Percentiles rank a stretch among this genome's conserved stretches.
These are phyloP conservation scores for Cynodonichthys magdalenae DNA, from an alignment of 2,797 vertebrate species.

Conservation along the genomic window DNA sequence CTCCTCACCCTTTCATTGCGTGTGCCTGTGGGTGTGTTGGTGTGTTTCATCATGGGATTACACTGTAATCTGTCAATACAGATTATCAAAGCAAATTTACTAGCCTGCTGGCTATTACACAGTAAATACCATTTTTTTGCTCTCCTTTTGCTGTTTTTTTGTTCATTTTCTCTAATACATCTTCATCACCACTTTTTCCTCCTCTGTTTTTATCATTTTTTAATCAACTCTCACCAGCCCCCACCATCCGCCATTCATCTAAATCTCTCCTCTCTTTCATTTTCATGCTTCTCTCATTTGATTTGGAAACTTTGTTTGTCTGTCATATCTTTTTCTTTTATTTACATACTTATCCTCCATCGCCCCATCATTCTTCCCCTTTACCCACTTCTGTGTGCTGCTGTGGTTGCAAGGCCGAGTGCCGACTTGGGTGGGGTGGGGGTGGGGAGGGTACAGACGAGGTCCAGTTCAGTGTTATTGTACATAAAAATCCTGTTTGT, in stretches of 20 bases:
- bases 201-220: neutral
- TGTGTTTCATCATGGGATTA: conserved; percentile 52
- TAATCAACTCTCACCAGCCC: neutral
- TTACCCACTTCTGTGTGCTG: conserved; percentile 17
- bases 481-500: conserved; percentile 5
- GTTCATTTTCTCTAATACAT: neutral
- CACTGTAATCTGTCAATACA: conserved; percentile 52
- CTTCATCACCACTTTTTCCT: neutral
- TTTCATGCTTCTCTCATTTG: conserved; percentile 11
- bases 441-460: conserved; percentile 25
- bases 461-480: conserved; percentile 18
- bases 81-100: conserved; percentile 46
- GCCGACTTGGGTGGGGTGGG: conserved; percentile 33
- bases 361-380: conserved; percentile 19
- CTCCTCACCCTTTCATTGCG: conserved; percentile 21
- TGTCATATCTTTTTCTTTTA: conserved; percentile 26
- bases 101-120: conserved; percentile 26
- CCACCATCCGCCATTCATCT: conserved; percentile 15
- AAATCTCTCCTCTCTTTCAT: conserved; percentile 7
- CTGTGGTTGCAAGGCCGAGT: conserved; percentile 46
- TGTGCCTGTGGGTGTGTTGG: conserved; percentile 27
- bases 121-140: neutral
- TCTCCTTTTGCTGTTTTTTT: neutral
- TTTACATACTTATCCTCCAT: conserved; percentile 7
- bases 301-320: conserved; percentile 16